Evolutionary conservation across 37 sponge, comb jelly and placozoan genomes (phyloP).

Genomic region (Oopsacas minuta): DNA sequence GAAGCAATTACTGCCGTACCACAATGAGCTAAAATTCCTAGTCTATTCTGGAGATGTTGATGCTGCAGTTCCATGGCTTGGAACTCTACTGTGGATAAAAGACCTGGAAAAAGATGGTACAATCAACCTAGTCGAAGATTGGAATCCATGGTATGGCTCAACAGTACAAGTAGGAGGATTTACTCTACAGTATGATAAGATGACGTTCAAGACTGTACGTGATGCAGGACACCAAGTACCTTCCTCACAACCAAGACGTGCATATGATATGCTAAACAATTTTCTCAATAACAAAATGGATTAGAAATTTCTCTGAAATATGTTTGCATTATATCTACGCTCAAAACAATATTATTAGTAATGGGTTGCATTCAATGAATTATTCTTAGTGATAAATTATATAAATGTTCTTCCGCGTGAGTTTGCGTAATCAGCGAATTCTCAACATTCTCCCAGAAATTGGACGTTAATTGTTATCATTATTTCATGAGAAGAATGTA

Average conservation of each 20-base stretch:
- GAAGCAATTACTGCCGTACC: background rate
- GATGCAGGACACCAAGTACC: slow-evolving; percentile 50
- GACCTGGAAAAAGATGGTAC: background rate
- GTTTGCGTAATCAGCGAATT: too few relatives aligned
- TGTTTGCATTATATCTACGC: too few relatives aligned
- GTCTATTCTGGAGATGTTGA: slow-evolving; percentile 43
- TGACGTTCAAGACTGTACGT: slow-evolving; percentile 41
- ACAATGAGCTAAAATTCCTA: background rate
- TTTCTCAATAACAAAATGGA: background rate
- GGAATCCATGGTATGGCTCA: slow-evolving; percentile 24
- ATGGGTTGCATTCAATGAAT: too few relatives aligned
- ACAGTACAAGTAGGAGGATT: slow-evolving; percentile 38
- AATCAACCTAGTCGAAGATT: background rate
- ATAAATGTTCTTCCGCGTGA: too few relatives aligned
- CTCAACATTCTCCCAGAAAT: too few relatives aligned
- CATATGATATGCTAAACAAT: slow-evolving; percentile 6
- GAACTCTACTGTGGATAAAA: background rate
- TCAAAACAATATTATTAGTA: too few relatives aligned
- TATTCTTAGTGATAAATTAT: too few relatives aligned
- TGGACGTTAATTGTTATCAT: too few relatives aligned
- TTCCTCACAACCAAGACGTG: background rate
- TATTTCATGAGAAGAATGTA: too few relatives aligned
- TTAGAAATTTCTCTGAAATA: too few relatives aligned
- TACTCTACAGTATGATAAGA: slow-evolving; percentile 26
- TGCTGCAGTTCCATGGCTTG: slow-evolving; percentile 27